These are phyloP conservation scores for Cactoblastis cactorum DNA, from an alignment of 2,888 invertebrate species.

Conservation along the genomic window DNA sequence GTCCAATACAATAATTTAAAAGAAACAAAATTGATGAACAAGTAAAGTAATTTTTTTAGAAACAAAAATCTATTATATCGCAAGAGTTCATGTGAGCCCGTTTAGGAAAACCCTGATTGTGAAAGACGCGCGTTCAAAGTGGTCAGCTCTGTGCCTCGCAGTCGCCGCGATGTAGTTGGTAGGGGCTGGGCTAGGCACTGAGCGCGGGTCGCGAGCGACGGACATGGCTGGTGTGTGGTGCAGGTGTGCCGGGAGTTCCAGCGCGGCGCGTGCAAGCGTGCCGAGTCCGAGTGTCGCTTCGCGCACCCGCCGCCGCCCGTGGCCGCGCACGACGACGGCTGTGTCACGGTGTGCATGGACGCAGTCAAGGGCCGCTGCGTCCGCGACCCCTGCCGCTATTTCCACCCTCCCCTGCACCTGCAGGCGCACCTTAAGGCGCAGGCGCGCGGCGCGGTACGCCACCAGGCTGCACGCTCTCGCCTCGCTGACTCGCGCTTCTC, in stretches of 20 bases:
- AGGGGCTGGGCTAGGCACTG: slow-evolving; percentile 23
- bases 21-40: neutral
- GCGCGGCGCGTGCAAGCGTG: slow-evolving; percentile 98
- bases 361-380: slow-evolving; percentile 99
- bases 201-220: slow-evolving; percentile 45
- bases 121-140: slow-evolving; percentile 9
- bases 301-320: slow-evolving; percentile 99
- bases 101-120: slow-evolving; percentile 1
- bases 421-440: slow-evolving; percentile 99
- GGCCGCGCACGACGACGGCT: slow-evolving; percentile 98
- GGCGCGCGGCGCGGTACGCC: slow-evolving; percentile 95
- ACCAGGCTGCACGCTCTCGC: slow-evolving; percentile 81
- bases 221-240: slow-evolving; percentile 76
- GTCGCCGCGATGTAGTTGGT: slow-evolving; percentile 16
- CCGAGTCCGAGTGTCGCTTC: slow-evolving; percentile 98
- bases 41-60: no score
- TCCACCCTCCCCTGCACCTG: slow-evolving; percentile 99
- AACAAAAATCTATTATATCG: no score
- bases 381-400: slow-evolving; percentile 99
- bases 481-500: slow-evolving; percentile 72
- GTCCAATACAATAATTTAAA: no score
- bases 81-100: neutral
- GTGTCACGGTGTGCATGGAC: slow-evolving; percentile 99
- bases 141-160: neutral
- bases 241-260: slow-evolving; percentile 99